Evolutionary conservation across 2,888 invertebrate species (phyloP), one percentile per base, ranked within the genome.

Genomic region (Chouioia cunea): DNA sequence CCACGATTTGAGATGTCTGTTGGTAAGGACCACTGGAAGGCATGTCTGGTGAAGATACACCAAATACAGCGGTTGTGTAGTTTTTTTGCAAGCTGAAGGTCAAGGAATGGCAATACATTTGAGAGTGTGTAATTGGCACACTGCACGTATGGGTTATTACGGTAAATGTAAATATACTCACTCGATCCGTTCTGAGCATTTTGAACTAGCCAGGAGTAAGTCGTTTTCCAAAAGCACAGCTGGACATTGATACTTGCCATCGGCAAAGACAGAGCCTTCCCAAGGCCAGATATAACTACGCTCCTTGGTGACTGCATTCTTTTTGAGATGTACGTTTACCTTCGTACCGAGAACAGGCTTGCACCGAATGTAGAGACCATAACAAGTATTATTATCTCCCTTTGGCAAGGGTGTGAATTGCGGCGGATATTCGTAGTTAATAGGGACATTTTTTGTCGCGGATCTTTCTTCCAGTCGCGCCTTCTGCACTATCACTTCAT

Each of bases 191-290:
- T 80, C 71, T 63, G 86, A 84, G 79, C 93, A 93, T 15, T 82
- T 77, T 14, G 79, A 73, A 27, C 86, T 86, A 3, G 88, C 85
- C 69, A 94, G 80, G 64, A 93, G 87, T 93, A 93, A 93, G 18
- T 89, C 85, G 2, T 86, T 80, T 75, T 91, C 89, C 53, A 95
- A 82, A 66, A 95, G 85, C 46, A 91, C 88, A 4, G 93, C 94
- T 54, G 91, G 88, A 79, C 94, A 94, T 78, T 86, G 89, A 74
- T 91, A 91, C 70, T 86, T 82, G 2, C 95, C 94, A 79, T 94
- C 90, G 0, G 89, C 86, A 82, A 90, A 93, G 63, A 95, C 86
- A 77, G 92, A 91, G 0, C 91, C 93, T 78, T 91, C 86, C 94
- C 94, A 95, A 0, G 93, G 93, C 89, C 91, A 90, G 70, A 85